Evolutionary conservation across 2,797 vertebrate species (phyloP).

Genomic region (Chloroceryle inda): DNA sequence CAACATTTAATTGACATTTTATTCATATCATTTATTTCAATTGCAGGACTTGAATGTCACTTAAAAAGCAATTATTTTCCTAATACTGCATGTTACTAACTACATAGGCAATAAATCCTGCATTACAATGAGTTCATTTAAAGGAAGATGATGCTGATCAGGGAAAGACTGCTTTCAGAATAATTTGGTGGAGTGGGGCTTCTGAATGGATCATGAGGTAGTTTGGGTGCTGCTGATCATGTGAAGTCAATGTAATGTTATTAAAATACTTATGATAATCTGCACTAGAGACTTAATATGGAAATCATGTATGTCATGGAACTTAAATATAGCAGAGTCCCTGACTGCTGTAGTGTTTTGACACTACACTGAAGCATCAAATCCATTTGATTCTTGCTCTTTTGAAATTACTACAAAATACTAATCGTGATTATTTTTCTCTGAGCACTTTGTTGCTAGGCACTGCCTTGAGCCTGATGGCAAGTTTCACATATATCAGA

Average conservation of each 20-base stretch:
- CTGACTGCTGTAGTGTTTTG: neutral
- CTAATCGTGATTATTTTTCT: neutral
- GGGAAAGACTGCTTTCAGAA: neutral
- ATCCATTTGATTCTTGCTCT: neutral
- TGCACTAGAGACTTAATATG: neutral
- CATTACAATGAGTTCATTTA: slow-evolving; percentile 19
- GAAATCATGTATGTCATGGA: neutral
- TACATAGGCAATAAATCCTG: neutral
- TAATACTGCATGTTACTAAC: neutral
- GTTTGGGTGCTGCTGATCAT: neutral
- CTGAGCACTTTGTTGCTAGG: slow-evolving; percentile 38
- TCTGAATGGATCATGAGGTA: neutral
- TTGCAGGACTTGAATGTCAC: neutral
- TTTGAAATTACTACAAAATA: slow-evolving; percentile 8
- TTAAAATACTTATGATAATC: neutral
- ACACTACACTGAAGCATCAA: neutral
- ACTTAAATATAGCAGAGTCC: neutral
- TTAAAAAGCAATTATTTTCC: neutral
- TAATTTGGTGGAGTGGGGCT: neutral
- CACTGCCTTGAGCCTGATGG: neutral
- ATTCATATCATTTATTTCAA: slow-evolving; percentile 14
- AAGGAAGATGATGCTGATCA: neutral
- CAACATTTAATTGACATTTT: slow-evolving; percentile 39
- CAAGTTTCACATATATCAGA: neutral
- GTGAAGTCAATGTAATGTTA: neutral